Percentiles rank a stretch among this genome's conserved stretches.
These are phyloP conservation scores for Bos javanicus DNA, from an alignment of 2,113 vertebrate species.

Conservation along the genomic window DNA sequence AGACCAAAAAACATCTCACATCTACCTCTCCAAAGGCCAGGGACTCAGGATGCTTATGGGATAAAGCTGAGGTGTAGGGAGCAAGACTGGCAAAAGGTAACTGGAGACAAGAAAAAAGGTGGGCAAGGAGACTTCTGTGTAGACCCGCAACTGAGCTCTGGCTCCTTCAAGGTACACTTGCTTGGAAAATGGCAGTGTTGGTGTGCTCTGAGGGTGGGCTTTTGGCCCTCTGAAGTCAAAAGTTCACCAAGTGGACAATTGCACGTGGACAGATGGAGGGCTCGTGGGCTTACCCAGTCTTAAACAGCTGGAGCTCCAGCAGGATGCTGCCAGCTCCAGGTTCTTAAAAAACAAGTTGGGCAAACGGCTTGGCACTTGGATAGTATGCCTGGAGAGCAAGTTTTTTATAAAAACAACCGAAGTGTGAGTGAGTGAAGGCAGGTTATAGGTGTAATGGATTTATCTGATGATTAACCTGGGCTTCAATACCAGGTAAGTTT, in stretches of 20 bases:
- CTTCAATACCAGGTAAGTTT: neutral
- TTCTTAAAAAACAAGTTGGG: neutral
- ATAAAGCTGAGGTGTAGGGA: neutral
- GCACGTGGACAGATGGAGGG: neutral
- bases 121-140: neutral
- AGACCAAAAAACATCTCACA: neutral
- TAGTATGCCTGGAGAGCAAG: neutral
- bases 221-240: neutral
- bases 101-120: neutral
- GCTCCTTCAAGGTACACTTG: neutral
- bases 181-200: neutral
- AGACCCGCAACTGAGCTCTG: neutral
- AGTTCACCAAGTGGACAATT: neutral
- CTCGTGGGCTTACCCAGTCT: neutral
- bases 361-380: accelerated
- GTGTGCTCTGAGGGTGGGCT: too few relatives aligned
- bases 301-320: neutral
- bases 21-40: neutral
- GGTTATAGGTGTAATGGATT: neutral
- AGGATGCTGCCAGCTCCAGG: neutral
- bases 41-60: neutral
- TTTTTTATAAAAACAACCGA: neutral
- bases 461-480: neutral
- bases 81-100: neutral
- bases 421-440: neutral